Evolutionary conservation across 2,113 vertebrate species (phyloP), one percentile per base, ranked within the genome.

Genomic region (Cyanoderma ruficeps): DNA sequence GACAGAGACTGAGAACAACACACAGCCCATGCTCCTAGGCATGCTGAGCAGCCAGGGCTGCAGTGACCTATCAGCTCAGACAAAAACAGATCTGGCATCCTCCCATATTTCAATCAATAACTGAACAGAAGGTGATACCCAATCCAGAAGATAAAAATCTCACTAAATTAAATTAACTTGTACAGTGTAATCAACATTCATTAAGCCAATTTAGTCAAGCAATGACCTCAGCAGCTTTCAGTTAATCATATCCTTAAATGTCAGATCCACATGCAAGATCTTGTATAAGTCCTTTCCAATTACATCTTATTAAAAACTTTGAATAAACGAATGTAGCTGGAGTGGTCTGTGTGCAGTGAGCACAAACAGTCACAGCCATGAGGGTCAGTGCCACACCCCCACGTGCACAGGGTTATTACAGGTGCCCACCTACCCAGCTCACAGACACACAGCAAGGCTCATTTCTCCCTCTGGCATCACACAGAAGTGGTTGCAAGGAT

Each of bases 181-280:
- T 97, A 96, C 95, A 94, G 87, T 91, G 84, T 95, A 97, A 98
- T 98, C 97, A 97, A 97, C 97, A 97, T 96, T 98, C 97, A 97
- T 98, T 98, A 98, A 97, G 96, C 94, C 98, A 98, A 97, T 98
- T 98, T 97, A 97, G 96, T 97, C 97, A 97, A 97, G 97, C 97
- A 97, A 96, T 98, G 98, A 98, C 98, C 98, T 98, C 98, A 97
- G 95, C 97, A 96, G 97, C 97, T 98, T 98, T 97, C 97, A 97
- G 97, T 98, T 98, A 98, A 98, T 98, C 71, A 77, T 77, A 90
- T 56, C 71, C 49, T 70, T 83, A 90, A 90, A 90, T 90, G 71
- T 70, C 88, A 98, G 97, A 97, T 97, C 97, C 97, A 97, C 94
- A 96, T 96, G 96, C 96, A 98, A 98, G 97, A 97, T 98, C 96